Evolutionary conservation across 2,113 vertebrate genomes (phyloP), one percentile per base, ranked within the genome.

Genomic region (Neogale vison): DNA sequence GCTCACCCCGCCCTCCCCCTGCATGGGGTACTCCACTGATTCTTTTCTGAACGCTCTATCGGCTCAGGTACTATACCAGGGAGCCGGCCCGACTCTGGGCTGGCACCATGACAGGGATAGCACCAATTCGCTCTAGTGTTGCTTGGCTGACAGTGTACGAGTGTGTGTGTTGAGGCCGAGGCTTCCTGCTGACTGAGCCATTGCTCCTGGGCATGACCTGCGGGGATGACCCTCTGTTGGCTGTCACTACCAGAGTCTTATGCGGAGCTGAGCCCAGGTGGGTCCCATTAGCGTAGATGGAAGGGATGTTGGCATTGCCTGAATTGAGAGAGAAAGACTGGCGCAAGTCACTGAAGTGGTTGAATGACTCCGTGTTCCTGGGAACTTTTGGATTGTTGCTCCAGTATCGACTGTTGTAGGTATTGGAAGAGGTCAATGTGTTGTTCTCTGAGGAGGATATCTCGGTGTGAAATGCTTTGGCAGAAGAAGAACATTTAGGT

Each of bases 321-420:
- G 99, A 98, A 89, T 97, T 98, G 11, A 98, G 72, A 23, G 99
- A 99, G 98, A 99, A 99, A 98, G 99, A 99, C 98, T 99, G 99
- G 47, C 98, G 99, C 34, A 99, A 98, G 45, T 99, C 99, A 0
- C 99, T 99, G 97, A 99, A 99, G 97, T 99, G 99, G 4, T 98
- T 99, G 97, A 99, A 99, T 18, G 99, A 99, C 98, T 99, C 99
- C 57, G 99, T 99, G 98, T 99, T 99, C 0, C 99, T 99, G 96
- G 99, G 99, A 94, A 98, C 98, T 98, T 99, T 99, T 72, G 99
- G 99, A 92, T 99, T 99, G 96, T 99, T 99, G 20, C 99, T 99
- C 99, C 99, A 99, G 98, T 99, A 99, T 96, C 99, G 99, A 97
- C 99, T 99, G 99, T 99, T 99, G 98, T 99, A 99, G 63, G 99